phyloP scores from a whole-genome alignment of 2,113 vertebrate genomes.

The Aplodontia rufa region DNA sequence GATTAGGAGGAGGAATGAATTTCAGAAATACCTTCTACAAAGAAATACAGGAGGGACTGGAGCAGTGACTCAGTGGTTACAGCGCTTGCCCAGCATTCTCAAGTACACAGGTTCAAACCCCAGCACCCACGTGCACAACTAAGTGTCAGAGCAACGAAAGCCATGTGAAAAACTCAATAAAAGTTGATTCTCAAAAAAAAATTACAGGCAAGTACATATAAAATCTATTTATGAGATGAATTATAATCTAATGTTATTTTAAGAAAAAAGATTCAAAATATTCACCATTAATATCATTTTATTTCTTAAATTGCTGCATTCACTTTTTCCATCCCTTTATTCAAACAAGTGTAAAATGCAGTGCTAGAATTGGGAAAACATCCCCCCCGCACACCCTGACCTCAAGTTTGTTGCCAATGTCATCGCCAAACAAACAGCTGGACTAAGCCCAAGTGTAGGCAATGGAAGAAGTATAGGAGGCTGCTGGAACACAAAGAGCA shows the following conservation, averaged over 20 bases:
- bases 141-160: too few relatives aligned
- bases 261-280: background rate
- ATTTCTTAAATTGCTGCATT: background rate
- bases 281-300: background rate
- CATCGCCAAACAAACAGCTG: background rate
- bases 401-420: background rate
- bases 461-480: background rate
- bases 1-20: background rate
- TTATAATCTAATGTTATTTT: background rate
- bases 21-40: background rate
- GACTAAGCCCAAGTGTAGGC: too few relatives aligned
- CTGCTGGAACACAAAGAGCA: background rate
- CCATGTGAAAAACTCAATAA: too few relatives aligned
- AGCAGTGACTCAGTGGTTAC: too few relatives aligned
- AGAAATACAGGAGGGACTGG: too few relatives aligned
- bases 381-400: fast-evolving
- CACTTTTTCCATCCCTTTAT: background rate
- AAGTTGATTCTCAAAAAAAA: too few relatives aligned
- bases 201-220: too few relatives aligned
- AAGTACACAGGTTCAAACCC: too few relatives aligned
- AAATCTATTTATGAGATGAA: background rate
- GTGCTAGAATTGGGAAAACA: background rate
- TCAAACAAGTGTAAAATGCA: background rate
- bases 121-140: too few relatives aligned
- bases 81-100: too few relatives aligned